Evolutionary conservation across 2,888 invertebrate genomes (phyloP).

Genomic region (Pachycephus smyrnensis): DNA sequence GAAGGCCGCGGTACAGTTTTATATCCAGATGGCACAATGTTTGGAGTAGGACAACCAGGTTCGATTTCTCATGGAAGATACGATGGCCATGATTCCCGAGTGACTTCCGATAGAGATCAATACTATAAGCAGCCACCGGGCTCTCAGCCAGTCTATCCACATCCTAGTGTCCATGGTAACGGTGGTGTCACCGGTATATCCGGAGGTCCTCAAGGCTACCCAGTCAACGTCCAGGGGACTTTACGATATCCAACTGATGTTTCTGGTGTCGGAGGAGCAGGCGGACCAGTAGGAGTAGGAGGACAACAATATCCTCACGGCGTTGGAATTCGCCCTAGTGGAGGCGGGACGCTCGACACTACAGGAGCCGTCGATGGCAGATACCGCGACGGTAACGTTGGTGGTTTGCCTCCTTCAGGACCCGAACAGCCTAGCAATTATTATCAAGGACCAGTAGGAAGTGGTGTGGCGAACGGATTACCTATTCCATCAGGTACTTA

Average conservation of each 20-base stretch:
- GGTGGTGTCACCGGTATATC: slow-evolving; percentile 6
- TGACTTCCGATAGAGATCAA: neutral
- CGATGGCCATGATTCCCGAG: neutral
- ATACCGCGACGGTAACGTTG: neutral
- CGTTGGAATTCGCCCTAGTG: slow-evolving; percentile 9
- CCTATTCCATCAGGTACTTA: slow-evolving; percentile 6
- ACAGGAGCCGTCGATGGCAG: neutral
- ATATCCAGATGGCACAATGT: slow-evolving; percentile 28
- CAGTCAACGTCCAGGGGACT: neutral
- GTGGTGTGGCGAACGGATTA: neutral
- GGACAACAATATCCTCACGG: neutral
- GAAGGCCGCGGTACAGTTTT: slow-evolving; percentile 17
- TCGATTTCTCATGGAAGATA: neutral
- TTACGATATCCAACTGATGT: neutral
- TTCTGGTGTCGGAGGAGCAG: slow-evolving; percentile 9
- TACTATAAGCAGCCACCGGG: neutral
- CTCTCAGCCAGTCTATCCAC: neutral
- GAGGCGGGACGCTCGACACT: neutral
- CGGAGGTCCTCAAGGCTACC: slow-evolving; percentile 15
- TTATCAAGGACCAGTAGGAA: neutral
- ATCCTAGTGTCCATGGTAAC: neutral
- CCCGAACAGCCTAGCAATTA: neutral
- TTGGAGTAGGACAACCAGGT: slow-evolving; percentile 15
- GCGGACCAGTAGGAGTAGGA: neutral
- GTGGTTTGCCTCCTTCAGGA: neutral